These are phyloP conservation scores for Caerostris darwini DNA, from an alignment of 1,140 invertebrate genomes.

Conservation along the genomic window DNA sequence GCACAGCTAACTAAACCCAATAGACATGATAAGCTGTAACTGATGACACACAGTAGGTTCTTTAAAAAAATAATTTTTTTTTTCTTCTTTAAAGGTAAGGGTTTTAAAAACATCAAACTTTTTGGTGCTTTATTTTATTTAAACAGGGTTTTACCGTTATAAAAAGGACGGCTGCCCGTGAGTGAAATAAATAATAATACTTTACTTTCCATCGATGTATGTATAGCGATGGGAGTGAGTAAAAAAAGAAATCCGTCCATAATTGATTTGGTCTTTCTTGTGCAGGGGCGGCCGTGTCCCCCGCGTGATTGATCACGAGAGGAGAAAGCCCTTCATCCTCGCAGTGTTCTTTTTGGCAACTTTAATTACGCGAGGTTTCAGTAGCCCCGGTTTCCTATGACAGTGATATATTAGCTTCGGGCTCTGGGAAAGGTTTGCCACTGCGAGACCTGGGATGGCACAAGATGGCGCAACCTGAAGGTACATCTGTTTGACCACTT, in stretches of 20 bases:
- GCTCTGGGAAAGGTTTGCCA: constrained; percentile 30
- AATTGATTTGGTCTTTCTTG: constrained; percentile 73
- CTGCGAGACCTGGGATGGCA: not conserved
- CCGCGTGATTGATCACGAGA: constrained; percentile 71
- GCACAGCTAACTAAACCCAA: constrained; percentile 62
- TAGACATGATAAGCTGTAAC: constrained; percentile 74
- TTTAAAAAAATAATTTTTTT: not conserved
- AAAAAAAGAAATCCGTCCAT: constrained; percentile 56
- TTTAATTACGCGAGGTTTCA: constrained; percentile 76
- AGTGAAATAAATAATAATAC: constrained; percentile 68
- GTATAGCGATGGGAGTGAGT: constrained; percentile 8
- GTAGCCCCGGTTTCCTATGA: constrained; percentile 71
- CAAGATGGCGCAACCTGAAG: not conserved
- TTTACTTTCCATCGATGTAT: constrained; percentile 19
- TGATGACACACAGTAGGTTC: constrained; percentile 49
- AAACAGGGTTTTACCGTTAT: constrained; percentile 33
- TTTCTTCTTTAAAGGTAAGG: constrained; percentile 8
- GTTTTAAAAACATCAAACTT: constrained; percentile 47
- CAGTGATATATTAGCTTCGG: constrained; percentile 75
- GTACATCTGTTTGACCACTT: not conserved
- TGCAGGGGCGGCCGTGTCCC: constrained; percentile 56
- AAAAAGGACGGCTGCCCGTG: constrained; percentile 33
- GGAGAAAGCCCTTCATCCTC: constrained; percentile 73
- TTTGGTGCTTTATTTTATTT: not conserved
- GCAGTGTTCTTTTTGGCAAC: constrained; percentile 75